A percentile compares a stretch with the other conserved stretches of the same genome.
Evolutionary conservation across 2,113 vertebrate species (phyloP).

Genomic region (Otocyon megalotis): DNA sequence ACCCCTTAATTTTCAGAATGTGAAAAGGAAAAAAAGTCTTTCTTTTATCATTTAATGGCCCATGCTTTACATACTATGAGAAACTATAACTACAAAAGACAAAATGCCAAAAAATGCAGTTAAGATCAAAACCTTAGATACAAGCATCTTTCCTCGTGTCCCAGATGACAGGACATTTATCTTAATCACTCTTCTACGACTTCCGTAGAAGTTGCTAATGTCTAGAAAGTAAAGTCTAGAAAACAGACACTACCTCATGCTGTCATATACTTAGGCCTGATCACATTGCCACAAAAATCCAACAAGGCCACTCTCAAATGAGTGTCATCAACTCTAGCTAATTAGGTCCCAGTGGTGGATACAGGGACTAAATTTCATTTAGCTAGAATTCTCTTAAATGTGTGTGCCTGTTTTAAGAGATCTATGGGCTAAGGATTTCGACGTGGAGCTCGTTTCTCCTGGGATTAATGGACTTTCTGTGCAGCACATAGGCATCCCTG

Average conservation of each 20-base stretch:
- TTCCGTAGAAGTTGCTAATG: neutral
- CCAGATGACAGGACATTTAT: neutral
- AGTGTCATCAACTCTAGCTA: neutral
- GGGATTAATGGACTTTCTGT: neutral
- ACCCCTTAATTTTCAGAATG: slow-evolving; percentile 68
- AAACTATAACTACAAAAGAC: neutral
- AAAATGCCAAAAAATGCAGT: neutral
- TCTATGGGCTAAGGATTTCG: neutral
- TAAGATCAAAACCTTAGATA: neutral
- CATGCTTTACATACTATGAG: slow-evolving; percentile 12
- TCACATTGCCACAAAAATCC: neutral
- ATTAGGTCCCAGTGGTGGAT: neutral
- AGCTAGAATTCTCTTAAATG: slow-evolving; percentile 27
- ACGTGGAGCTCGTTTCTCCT: neutral
- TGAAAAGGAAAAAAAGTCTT: neutral
- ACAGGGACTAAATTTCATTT: neutral
- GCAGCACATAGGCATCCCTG: too few relatives aligned
- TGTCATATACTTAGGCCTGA: neutral
- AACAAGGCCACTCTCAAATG: neutral
- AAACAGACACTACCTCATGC: neutral
- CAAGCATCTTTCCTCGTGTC: neutral
- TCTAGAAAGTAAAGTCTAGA: neutral
- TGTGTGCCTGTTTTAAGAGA: too few relatives aligned
- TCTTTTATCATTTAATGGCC: neutral
- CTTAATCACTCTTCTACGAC: neutral